A percentile compares a stretch with the other conserved stretches of the same genome.
Conservation (phyloP, 1,140 invertebrate genomes). For the Paraescarpia echinospica region DNA sequence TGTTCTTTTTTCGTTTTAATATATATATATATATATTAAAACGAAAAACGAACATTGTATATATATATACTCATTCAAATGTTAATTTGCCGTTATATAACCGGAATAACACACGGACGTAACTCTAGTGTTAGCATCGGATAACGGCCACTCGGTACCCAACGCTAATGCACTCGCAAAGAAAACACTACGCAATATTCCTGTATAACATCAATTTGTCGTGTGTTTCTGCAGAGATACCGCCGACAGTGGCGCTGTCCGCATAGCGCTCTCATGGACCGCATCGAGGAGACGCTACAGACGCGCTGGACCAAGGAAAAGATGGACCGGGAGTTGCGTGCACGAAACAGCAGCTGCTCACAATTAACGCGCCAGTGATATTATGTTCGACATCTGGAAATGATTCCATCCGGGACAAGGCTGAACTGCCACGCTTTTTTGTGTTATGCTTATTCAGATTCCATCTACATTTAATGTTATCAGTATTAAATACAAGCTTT, state of each 20-base stretch:
- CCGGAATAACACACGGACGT: too few relatives aligned
- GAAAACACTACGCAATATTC: too few relatives aligned
- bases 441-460: not conserved
- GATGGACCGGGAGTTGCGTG: slow-evolving; percentile 5
- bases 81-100: too few relatives aligned
- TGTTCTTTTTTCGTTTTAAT: too few relatives aligned
- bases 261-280: slow-evolving; percentile 28
- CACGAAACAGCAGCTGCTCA: not conserved
- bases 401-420: not conserved
- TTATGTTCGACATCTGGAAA: not conserved
- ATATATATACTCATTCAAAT: too few relatives aligned
- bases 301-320: slow-evolving; percentile 18
- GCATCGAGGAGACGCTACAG: slow-evolving; percentile 25
- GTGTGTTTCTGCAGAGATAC: slow-evolving; percentile 22
- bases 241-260: slow-evolving; percentile 19
- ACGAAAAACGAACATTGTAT: too few relatives aligned
- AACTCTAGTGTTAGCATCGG: too few relatives aligned
- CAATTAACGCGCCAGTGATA: not conserved
- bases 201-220: too few relatives aligned
- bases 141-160: too few relatives aligned
- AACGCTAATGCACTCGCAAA: too few relatives aligned
- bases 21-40: too few relatives aligned
- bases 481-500: not conserved
- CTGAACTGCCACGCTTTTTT: not conserved
- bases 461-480: not conserved